A percentile compares a stretch with the other conserved stretches of the same genome.
Conservation (phyloP, 2,888 invertebrate genomes). For the Marasmarcha lunaedactyla region DNA sequence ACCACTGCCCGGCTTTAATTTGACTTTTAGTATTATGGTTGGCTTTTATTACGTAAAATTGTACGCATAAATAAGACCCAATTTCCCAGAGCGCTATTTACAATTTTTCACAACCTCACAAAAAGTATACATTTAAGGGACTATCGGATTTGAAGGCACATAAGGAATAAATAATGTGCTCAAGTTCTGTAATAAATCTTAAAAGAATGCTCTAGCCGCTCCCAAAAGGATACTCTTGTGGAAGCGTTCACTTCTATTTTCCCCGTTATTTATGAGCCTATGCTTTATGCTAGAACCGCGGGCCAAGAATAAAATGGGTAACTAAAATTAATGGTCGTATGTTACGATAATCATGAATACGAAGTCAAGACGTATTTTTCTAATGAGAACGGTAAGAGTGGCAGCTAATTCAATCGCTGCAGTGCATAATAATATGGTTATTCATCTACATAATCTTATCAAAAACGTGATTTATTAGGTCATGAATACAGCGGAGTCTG, state of each 20-base stretch:
- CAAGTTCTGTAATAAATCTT: constrained; percentile 68
- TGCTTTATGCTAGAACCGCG: constrained; percentile 63
- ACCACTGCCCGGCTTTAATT: no score
- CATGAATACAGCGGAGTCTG: constrained; percentile 32
- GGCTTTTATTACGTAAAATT: no score
- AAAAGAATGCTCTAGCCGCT: constrained; percentile 68
- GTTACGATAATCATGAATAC: constrained; percentile 58
- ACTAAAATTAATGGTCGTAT: constrained; percentile 59
- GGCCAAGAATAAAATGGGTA: constrained; percentile 64
- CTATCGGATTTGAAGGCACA: constrained; percentile 46
- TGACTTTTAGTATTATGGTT: no score
- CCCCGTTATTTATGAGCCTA: constrained; percentile 66
- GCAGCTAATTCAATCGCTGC: no score
- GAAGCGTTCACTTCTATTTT: constrained; percentile 69
- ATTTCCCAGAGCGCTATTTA: no score
- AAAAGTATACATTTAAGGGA: constrained; percentile 35
- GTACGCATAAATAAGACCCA: no score
- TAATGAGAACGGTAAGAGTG: no score
- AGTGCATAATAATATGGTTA: no score
- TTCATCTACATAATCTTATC: constrained; percentile 34
- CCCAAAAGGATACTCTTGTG: constrained; percentile 68
- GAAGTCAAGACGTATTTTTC: no score
- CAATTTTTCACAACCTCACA: constrained; percentile 8
- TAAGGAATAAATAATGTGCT: constrained; percentile 67
- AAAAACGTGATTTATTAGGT: constrained; percentile 44